Conservation (phyloP, 30 jellyfish, hydroid and myxozoan species). For the Aurelia aurita region DNA sequence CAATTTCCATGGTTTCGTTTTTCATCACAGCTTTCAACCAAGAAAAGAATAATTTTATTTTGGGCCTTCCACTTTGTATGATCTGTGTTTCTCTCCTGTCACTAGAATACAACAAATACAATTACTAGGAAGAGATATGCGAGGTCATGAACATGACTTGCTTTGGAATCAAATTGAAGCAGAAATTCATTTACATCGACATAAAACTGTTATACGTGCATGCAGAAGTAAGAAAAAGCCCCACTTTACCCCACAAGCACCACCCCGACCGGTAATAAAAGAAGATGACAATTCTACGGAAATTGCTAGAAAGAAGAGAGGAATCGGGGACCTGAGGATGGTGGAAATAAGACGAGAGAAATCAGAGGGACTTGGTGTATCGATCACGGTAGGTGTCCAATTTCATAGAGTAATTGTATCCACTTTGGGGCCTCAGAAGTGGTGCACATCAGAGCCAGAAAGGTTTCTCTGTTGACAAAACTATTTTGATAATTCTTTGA, state of each 20-base stretch:
- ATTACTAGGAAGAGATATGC: slow-evolving; percentile 87
- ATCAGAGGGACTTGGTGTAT: slow-evolving; percentile 92
- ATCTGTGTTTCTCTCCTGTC: no score
- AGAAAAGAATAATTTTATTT: no score
- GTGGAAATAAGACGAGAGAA: slow-evolving; percentile 78
- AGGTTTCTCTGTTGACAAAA: no score
- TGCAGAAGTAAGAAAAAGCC: slow-evolving; percentile 84
- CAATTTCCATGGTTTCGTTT: no score
- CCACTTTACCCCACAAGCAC: slow-evolving; percentile 53
- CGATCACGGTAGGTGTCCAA: slow-evolving; percentile 78
- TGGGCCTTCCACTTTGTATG: no score
- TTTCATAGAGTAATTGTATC: no score
- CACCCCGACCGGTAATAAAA: slow-evolving; percentile 53
- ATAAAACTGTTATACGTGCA: slow-evolving; percentile 95
- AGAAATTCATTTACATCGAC: slow-evolving; percentile 95
- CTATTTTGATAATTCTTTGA: no score
- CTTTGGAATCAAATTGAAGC: slow-evolving; percentile 98
- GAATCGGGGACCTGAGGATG: slow-evolving; percentile 83
- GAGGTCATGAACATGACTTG: slow-evolving; percentile 83
- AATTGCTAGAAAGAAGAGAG: slow-evolving; percentile 73
- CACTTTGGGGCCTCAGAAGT: no score
- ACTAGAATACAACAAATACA: slow-evolving; percentile 94
- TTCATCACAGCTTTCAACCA: no score
- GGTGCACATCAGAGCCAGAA: no score
- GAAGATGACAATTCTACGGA: slow-evolving; percentile 65